Evolutionary conservation across 2,888 invertebrate genomes (phyloP).

Genomic region (Lamellibrachia satsuma): DNA sequence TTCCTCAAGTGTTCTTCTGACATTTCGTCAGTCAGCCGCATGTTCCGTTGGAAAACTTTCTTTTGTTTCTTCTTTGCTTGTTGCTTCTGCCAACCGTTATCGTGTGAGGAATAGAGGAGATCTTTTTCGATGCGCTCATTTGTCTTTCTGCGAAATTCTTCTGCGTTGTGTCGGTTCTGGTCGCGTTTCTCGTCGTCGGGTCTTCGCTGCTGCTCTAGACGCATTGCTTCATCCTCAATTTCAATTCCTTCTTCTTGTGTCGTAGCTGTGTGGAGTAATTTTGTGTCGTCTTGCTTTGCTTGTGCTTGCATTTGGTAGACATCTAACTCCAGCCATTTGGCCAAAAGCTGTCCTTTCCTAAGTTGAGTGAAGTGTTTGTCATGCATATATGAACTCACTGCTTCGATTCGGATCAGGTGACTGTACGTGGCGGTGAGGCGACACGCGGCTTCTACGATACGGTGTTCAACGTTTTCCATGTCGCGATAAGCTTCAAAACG

Average conservation of each 20-base stretch:
- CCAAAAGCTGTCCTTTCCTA: no score
- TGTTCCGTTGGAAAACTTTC: not conserved
- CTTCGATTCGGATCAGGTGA: no score
- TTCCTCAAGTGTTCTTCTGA: not conserved
- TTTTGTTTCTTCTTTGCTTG: constrained; percentile 18
- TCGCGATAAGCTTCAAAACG: not conserved
- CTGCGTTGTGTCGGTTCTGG: not conserved
- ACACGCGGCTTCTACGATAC: no score
- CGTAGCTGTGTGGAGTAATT: no score
- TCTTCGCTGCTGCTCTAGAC: not conserved
- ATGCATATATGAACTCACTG: no score
- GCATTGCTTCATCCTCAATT: not conserved
- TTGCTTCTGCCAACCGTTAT: not conserved
- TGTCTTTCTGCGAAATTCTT: not conserved
- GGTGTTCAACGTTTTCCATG: not conserved
- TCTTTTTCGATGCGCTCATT: not conserved
- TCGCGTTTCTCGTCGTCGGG: not conserved
- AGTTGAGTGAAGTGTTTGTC: no score
- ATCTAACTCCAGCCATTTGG: not conserved
- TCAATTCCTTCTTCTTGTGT: not conserved
- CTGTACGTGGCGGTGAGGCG: no score
- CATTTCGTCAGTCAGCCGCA: not conserved
- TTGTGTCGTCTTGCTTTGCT: no score
- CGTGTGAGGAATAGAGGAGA: not conserved
- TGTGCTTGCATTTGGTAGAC: not conserved